These are phyloP conservation scores for Atopsyche davidsoni DNA, from an alignment of 1,140 invertebrate species.

Conservation along the genomic window DNA sequence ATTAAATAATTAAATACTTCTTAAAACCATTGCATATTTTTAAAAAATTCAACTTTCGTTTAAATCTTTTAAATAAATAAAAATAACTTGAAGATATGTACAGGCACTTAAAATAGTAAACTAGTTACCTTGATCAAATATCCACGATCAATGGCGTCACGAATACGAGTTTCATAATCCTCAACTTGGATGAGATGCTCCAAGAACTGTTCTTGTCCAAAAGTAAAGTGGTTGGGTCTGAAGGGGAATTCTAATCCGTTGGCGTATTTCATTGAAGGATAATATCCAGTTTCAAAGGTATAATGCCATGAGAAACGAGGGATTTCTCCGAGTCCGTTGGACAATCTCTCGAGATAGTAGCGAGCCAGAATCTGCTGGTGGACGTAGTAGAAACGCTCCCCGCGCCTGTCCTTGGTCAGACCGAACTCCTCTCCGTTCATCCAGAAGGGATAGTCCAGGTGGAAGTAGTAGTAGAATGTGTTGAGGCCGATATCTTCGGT, in stretches of 20 bases:
- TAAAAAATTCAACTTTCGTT: too few species aligned
- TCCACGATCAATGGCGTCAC: slow-evolving; percentile 57
- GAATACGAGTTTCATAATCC: slow-evolving; percentile 55
- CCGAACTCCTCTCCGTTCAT: slow-evolving; percentile 50
- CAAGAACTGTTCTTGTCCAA: slow-evolving; percentile 34
- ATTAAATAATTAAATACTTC: too few species aligned
- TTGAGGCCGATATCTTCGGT: slow-evolving; percentile 67
- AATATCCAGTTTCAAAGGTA: slow-evolving; percentile 50
- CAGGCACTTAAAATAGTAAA: too few species aligned
- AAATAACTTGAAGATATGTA: too few species aligned
- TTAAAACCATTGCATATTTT: too few species aligned
- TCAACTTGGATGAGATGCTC: slow-evolving; percentile 46
- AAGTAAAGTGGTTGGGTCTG: slow-evolving; percentile 51
- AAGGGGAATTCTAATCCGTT: slow-evolving; percentile 60
- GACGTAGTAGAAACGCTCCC: slow-evolving; percentile 54
- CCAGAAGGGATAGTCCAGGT: slow-evolving; percentile 63
- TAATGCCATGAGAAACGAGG: slow-evolving; percentile 48
- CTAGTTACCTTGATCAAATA: slow-evolving; percentile 44
- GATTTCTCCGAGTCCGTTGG: slow-evolving; percentile 54
- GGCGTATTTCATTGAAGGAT: slow-evolving; percentile 54
- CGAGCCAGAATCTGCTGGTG: slow-evolving; percentile 58
- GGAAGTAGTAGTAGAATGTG: slow-evolving; percentile 64
- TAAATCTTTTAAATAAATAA: too few species aligned
- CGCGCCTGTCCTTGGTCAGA: slow-evolving; percentile 54
- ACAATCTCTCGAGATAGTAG: slow-evolving; percentile 59